Conservation (phyloP, 2,113 vertebrate species). For the Parus major region DNA sequence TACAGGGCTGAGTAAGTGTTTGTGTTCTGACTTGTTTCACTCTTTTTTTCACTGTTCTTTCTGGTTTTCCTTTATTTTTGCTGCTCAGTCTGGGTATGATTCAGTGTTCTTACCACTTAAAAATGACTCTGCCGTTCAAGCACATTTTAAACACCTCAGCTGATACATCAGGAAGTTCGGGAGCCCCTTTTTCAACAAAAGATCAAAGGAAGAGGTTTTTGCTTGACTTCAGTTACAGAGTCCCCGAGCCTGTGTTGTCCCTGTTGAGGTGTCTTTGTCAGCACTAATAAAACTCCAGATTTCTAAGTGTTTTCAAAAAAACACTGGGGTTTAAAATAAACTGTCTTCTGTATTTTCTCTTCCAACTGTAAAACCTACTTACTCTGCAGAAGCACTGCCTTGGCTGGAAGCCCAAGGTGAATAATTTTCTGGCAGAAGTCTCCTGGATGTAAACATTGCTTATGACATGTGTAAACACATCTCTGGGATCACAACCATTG, state of each 20-base stretch:
- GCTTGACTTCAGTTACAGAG: neutral
- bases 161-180: neutral
- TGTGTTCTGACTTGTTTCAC: neutral
- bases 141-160: neutral
- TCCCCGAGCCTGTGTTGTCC: neutral
- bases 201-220: neutral
- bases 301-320: neutral
- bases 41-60: neutral
- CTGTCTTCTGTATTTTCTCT: neutral
- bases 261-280: neutral
- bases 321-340: neutral
- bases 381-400: neutral
- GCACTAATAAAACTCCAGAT: neutral
- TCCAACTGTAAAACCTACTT: neutral
- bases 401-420: neutral
- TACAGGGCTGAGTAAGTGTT: conserved; percentile 77
- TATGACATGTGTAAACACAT: neutral
- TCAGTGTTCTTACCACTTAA: neutral
- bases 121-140: neutral
- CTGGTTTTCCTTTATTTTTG: neutral
- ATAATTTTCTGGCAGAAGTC: neutral
- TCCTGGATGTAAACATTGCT: neutral
- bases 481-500: neutral
- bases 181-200: neutral
- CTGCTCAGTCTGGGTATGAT: neutral